Percentiles rank a stretch among this genome's conserved stretches.
Conservation (phyloP, 2,797 vertebrate genomes). For the Poecilia gillii region DNA sequence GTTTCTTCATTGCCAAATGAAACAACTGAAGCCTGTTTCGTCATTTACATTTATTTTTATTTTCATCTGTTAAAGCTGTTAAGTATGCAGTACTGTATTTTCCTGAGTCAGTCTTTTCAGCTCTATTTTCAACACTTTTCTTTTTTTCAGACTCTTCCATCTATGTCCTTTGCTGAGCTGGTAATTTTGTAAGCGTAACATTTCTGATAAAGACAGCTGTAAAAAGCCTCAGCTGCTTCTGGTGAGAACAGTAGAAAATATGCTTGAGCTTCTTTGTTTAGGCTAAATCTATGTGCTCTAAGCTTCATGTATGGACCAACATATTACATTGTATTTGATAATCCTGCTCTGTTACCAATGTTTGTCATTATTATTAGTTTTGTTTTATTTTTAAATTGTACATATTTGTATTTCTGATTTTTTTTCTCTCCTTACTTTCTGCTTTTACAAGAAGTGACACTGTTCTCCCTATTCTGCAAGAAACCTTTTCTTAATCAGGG, state of each 20-base stretch:
- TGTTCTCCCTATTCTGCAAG: neutral
- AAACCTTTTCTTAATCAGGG: slow-evolving; percentile 7
- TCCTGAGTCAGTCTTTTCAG: slow-evolving; percentile 11
- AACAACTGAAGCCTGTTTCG: neutral
- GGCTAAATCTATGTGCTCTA: slow-evolving; percentile 52
- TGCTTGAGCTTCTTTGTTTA: slow-evolving; percentile 53
- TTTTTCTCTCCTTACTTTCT: neutral
- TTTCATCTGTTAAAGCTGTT: slow-evolving; percentile 16
- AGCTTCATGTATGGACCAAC: slow-evolving; percentile 42
- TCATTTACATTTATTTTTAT: slow-evolving; percentile 11
- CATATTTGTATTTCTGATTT: neutral
- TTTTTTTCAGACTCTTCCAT: slow-evolving; percentile 27
- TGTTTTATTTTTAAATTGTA: neutral
- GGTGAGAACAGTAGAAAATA: slow-evolving; percentile 55
- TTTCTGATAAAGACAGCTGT: slow-evolving; percentile 62
- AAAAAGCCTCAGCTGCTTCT: slow-evolving; percentile 64
- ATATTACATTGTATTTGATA: slow-evolving; percentile 41
- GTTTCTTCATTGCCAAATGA: neutral
- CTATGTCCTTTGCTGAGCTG: slow-evolving; percentile 68
- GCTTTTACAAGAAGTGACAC: neutral
- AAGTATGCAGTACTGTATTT: neutral
- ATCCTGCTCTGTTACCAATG: slow-evolving; percentile 28
- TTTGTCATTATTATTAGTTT: slow-evolving; percentile 4
- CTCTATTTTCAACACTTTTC: slow-evolving; percentile 31
- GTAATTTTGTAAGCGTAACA: slow-evolving; percentile 63